phyloP scores from a whole-genome alignment of 2,888 invertebrate genomes.

The Scrobipalpa costella region DNA sequence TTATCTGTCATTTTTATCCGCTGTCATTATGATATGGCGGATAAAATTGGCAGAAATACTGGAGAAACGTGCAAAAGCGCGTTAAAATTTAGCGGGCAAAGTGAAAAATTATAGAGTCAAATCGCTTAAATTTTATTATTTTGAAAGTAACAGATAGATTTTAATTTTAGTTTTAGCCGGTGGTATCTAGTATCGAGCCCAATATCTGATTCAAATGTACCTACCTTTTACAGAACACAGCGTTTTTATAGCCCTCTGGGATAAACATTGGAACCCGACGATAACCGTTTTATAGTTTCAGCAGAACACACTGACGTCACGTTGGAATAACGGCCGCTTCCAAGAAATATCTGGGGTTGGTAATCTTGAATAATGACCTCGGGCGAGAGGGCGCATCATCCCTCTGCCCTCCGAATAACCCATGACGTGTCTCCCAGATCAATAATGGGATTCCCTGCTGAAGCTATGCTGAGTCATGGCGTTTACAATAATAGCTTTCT shows the following conservation, averaged over 20 bases:
- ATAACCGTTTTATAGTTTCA: background rate
- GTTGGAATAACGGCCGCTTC: background rate
- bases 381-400: slow-evolving; percentile 39
- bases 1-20: too few species aligned
- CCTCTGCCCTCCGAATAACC: slow-evolving; percentile 40
- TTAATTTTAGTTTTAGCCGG: too few species aligned
- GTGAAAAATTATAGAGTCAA: too few species aligned
- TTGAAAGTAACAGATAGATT: too few species aligned
- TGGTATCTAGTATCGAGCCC: too few species aligned
- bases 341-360: background rate
- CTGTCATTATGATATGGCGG: too few species aligned
- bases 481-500: slow-evolving; percentile 4
- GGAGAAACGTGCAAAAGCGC: too few species aligned
- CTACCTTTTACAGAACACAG: background rate
- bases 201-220: background rate
- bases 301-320: background rate
- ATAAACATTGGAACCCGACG: background rate
- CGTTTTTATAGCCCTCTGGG: background rate
- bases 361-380: slow-evolving; percentile 26
- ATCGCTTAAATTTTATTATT: too few species aligned
- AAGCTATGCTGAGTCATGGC: slow-evolving; percentile 25
- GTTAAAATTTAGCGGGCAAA: too few species aligned
- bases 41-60: too few species aligned
- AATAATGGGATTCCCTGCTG: slow-evolving; percentile 55
- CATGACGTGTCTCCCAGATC: slow-evolving; percentile 55